Evolutionary conservation across 2,888 invertebrate genomes (phyloP), one percentile per base, ranked within the genome.

Genomic region (Sphaerophoria rueppellii): DNA sequence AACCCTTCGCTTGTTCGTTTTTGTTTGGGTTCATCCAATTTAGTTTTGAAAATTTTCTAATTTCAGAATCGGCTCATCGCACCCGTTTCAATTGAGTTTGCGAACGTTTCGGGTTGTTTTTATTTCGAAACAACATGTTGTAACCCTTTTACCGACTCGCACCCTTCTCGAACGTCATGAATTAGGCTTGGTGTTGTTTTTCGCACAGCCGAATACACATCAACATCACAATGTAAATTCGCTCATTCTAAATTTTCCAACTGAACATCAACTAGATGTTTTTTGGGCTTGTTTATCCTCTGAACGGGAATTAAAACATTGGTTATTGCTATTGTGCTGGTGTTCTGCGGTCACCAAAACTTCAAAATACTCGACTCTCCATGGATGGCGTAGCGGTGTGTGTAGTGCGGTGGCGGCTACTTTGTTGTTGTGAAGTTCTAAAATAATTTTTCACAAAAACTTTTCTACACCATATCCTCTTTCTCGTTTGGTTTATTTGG

Each of bases 231-330:
- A 70, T 61, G 61, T 60, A 77, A 77, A 77, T 70, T 57, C 48
- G 40, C 67, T 37, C 48, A 67, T 48, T 43, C 46, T 61, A 67
- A 70, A 70, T 70, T 57, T 70, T 48, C 54, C 24, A 4, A 46
- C 57, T 54, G 32, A 55, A 55, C 35, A 52, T 43, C 40, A 12
- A 50, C 61, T 40, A 9, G 43, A 43, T 43, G 9, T 11, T 67
- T 67, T 71, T 79, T 74, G 14, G 71, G 52, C 65, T 60, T 80
- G 75, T 80, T 79, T 75, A 80, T 74, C 74, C 75, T 72, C 75
- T 83, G 80, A 50, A 72, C 50, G 67, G 43, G 83, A 75, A 83
- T 71, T 79, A 75, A 83, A 83, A 83, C 80, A 83, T 80, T 50
- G 80, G 65, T 80, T 83, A 83, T 78, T 74, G 82, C 63, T 74